phyloP scores from a whole-genome alignment of 2,113 vertebrate species.

The Apodemus speciosus region DNA sequence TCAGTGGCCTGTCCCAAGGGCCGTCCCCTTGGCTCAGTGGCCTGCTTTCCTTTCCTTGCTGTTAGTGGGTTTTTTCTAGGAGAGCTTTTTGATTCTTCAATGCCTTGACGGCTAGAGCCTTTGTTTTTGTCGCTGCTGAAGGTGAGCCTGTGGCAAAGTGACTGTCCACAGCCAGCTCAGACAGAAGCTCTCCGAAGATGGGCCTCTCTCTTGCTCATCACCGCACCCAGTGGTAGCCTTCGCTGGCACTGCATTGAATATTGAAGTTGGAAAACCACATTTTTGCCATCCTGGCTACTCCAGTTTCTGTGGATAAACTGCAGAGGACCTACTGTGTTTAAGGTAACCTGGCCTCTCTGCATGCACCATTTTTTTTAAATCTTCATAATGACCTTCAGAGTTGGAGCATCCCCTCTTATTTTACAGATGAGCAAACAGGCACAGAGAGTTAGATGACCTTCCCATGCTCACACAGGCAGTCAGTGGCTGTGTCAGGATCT shows the following conservation, averaged over 20 bases:
- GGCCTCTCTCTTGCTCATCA: background rate
- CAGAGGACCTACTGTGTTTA: background rate
- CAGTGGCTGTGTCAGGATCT: background rate
- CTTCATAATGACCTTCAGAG: background rate
- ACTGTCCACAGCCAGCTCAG: background rate
- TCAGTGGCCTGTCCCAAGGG: accelerated
- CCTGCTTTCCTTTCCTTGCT: background rate
- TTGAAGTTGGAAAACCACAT: background rate
- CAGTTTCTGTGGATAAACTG: background rate
- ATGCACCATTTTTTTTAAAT: background rate
- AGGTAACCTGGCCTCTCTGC: background rate
- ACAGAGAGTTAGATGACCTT: background rate
- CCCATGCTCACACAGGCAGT: background rate
- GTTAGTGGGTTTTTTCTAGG: background rate
- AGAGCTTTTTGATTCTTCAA: background rate
- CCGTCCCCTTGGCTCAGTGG: accelerated
- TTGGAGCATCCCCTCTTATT: background rate
- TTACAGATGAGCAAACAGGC: background rate
- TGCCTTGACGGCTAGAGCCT: background rate
- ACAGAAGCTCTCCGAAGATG: background rate
- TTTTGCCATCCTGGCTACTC: background rate
- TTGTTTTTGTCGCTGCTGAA: background rate
- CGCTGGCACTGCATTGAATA: background rate
- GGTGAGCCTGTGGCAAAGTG: background rate
- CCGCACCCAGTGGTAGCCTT: accelerated